A percentile compares a stretch with the other conserved stretches of the same genome.
These are phyloP conservation scores for Netelia virgata DNA, from an alignment of 2,888 invertebrate species.

Conservation along the genomic window DNA sequence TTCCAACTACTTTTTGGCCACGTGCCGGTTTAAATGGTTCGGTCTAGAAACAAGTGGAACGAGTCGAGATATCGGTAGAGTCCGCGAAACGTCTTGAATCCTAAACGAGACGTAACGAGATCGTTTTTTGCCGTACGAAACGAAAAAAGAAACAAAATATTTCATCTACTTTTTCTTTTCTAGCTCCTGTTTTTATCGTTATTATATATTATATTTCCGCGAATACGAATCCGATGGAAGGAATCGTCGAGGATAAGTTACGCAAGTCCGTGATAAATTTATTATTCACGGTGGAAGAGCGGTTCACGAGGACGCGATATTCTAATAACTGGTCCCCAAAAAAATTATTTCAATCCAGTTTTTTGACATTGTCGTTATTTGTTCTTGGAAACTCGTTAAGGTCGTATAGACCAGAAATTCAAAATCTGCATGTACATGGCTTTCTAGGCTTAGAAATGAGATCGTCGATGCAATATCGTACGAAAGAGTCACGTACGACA, in stretches of 20 bases:
- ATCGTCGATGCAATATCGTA: constrained; percentile 23
- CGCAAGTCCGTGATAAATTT: constrained; percentile 47
- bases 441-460: constrained; percentile 35
- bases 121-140: constrained; percentile 23
- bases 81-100: constrained; percentile 33
- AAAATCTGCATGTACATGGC: constrained; percentile 42
- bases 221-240: constrained; percentile 53
- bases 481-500: constrained; percentile 9
- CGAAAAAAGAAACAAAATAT: too few species aligned
- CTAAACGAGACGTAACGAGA: constrained; percentile 10
- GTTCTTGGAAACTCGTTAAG: constrained; percentile 49
- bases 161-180: neutral
- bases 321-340: constrained; percentile 26
- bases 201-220: constrained; percentile 47
- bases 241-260: constrained; percentile 40
- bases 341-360: constrained; percentile 54
- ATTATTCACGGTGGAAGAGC: constrained; percentile 58
- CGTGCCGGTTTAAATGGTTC: neutral
- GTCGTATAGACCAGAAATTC: constrained; percentile 18
- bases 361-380: constrained; percentile 12
- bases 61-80: constrained; percentile 8
- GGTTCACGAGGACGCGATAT: constrained; percentile 8
- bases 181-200: constrained; percentile 5
- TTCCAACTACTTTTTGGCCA: neutral
- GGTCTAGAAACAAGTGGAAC: constrained; percentile 33